Percentiles rank a stretch among this genome's conserved stretches.
These are phyloP conservation scores for Accipiter cooperii DNA, from an alignment of 2,113 vertebrate genomes.

Conservation along the genomic window DNA sequence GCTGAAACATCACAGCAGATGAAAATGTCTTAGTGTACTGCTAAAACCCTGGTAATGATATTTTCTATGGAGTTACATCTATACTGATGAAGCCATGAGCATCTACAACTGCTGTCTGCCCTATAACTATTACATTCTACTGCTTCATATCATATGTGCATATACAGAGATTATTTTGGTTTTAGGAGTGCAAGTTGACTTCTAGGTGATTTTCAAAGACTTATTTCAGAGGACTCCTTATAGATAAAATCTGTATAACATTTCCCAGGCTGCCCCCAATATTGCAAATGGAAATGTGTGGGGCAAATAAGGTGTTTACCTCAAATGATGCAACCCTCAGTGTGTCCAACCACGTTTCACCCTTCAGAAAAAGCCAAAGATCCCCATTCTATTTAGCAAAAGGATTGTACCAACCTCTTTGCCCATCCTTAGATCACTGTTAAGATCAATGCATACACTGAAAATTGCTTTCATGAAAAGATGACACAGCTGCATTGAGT, in stretches of 20 bases:
- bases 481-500: slow-evolving; percentile 64
- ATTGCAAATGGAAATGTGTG: not conserved
- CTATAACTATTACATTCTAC: not conserved
- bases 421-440: slow-evolving; percentile 20
- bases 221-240: not conserved
- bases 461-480: slow-evolving; percentile 59
- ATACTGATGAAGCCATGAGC: not conserved
- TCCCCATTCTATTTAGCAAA: not conserved
- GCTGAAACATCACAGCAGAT: not conserved
- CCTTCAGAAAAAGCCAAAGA: not conserved
- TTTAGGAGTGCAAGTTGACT: not conserved
- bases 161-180: not conserved
- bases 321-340: not conserved
- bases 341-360: not conserved
- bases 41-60: not conserved
- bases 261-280: not conserved
- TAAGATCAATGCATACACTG: slow-evolving; percentile 38
- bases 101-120: not conserved
- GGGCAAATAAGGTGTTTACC: not conserved
- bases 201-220: not conserved
- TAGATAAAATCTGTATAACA: not conserved
- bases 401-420: not conserved
- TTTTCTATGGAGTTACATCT: not conserved
- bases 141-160: not conserved
- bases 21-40: not conserved